Base-by-base conservation (phyloP, 2,888 invertebrate species). In the Rhamnusium bicolor region DNA sequence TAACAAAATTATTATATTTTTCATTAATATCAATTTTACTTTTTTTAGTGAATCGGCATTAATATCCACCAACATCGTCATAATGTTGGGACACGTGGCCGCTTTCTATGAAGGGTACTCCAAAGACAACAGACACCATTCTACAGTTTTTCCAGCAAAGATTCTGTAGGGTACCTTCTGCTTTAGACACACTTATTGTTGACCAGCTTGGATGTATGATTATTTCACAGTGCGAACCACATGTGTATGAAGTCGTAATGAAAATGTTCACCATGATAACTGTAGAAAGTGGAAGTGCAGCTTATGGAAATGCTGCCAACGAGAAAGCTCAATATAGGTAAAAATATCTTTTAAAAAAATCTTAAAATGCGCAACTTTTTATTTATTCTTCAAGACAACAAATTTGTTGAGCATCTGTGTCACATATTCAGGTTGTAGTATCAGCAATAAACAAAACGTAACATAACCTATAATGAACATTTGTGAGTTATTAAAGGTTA, bases 191-290 rank as follows among this genome's bases (percentile, higher is more conserved):
- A 0, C 89, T 99, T 24, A 99, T 99, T 83, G 96, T 99, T 5
- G 97, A 98, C 88, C 99, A 99, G 88, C 90, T 99, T 58, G 99
- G 99, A 12, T 98, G 98, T 86, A 99, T 99, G 94, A 95, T 99
- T 72, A 96, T 99, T 68, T 97, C 98, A 0, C 95, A 95, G 84
- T 96, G 96, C 79, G 96, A 95, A 82, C 92, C 94, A 0, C 91
- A 92, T 32, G 93, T 94, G 18, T 96, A 98, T 85, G 97, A 97
- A 82, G 97, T 97, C 86, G 97, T 99, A 76, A 98, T 99, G 98
- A 93, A 96, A 84, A 97, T 99, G 96, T 99, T 99, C 89, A 96
- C 95, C 0, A 95, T 96, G 87, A 97, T 98, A 83, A 97, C 97
- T 0, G 95, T 98, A 10, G 97, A 98, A 84, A 95, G 96, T 6